Conservation (phyloP, 2,797 vertebrate species). For the Propithecus deckenii region DNA sequence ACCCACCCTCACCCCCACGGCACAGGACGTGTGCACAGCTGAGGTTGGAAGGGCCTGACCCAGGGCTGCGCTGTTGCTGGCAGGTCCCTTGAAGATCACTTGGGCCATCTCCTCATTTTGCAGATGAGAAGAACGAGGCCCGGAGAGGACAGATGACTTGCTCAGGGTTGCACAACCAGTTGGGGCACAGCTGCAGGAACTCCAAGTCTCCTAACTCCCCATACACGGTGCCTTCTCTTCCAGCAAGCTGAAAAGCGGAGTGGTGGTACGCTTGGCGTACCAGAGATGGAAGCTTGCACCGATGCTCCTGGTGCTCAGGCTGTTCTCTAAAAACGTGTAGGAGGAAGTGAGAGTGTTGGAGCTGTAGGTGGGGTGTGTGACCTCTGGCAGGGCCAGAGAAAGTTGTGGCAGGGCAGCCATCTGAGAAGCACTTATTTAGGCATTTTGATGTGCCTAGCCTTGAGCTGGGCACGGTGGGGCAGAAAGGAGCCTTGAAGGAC, state of each 20-base stretch:
- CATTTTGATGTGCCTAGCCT: not conserved
- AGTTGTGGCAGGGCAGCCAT: conserved; percentile 35
- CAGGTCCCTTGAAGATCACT: not conserved
- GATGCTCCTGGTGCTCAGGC: not conserved
- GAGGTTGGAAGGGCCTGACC: not conserved
- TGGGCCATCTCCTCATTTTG: not conserved
- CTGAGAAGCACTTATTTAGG: conserved; percentile 10
- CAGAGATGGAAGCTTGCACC: not conserved
- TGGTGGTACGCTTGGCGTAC: not conserved
- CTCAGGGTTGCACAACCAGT: not conserved
- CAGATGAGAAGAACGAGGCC: not conserved
- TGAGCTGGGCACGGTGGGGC: not conserved
- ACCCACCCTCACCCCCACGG: accelerated
- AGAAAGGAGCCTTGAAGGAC: not conserved
- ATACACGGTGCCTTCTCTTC: not conserved
- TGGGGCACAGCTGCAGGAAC: not conserved
- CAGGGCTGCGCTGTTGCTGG: not conserved
- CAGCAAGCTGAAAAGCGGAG: not conserved
- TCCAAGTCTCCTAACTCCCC: not conserved
- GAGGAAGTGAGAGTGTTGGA: conserved; percentile 63
- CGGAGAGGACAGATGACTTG: not conserved
- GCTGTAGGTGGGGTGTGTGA: not conserved
- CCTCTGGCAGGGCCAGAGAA: conserved; percentile 12
- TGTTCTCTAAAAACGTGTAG: conserved; percentile 50
- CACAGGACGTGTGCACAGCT: not conserved